Percentiles rank a stretch among this genome's conserved stretches.
Evolutionary conservation across 2,797 vertebrate genomes (phyloP).

Genomic region (Argentina silus): DNA sequence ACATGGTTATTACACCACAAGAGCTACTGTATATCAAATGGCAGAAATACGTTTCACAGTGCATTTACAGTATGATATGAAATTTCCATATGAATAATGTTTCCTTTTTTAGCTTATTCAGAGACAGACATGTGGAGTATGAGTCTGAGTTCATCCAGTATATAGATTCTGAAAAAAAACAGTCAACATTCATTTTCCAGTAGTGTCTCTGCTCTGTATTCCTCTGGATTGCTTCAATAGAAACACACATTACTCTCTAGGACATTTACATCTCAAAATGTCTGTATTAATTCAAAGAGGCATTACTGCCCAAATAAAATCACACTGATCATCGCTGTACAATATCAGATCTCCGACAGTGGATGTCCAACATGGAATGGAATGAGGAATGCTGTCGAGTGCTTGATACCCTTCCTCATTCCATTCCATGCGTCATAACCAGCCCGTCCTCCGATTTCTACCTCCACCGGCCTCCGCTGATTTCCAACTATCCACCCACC

Average conservation of each 20-base stretch:
- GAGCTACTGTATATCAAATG: background rate
- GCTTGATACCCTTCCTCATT: too few species aligned
- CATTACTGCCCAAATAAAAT: background rate
- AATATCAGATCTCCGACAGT: too few species aligned
- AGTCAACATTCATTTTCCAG: background rate
- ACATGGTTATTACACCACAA: background rate
- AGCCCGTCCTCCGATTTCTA: too few species aligned
- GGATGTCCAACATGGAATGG: too few species aligned
- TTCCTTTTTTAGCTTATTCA: too few species aligned
- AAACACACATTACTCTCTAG: background rate
- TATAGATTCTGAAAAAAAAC: background rate
- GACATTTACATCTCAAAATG: background rate
- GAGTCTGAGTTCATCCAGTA: too few species aligned
- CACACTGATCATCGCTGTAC: background rate
- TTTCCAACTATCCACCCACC: conserved; percentile 8
- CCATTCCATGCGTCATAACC: too few species aligned
- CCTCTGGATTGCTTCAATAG: background rate
- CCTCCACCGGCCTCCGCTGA: too few species aligned
- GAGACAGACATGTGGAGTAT: too few species aligned
- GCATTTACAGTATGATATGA: background rate
- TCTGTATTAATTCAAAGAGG: too few species aligned
- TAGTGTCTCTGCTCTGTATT: background rate
- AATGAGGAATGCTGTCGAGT: too few species aligned
- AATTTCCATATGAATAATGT: too few species aligned
- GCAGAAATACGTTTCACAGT: background rate